Base-by-base conservation (phyloP, 2,888 invertebrate species). In the Volucella inanis region DNA sequence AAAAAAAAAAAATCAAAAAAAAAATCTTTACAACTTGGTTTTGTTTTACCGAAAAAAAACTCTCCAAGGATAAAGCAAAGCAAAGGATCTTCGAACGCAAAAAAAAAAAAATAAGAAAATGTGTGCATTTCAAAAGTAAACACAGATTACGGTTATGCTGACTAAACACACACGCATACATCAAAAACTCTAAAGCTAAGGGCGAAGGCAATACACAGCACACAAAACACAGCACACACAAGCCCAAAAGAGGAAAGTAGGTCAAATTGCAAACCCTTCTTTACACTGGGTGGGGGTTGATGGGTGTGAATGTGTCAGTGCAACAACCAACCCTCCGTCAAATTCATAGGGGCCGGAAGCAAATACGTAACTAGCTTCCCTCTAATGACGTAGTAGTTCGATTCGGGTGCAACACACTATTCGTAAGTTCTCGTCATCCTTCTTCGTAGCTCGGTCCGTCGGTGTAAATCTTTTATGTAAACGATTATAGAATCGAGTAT, bases 121-220 rank as follows among this genome's bases (percentile, higher is more conserved):
- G 50, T 84, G 55, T 84, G 79, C 70, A 75, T 79, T 84, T 79
- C 70, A 62, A 76, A 85, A 80, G 81, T 81, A 80, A 85, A 85
- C 81, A 80, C 61, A 76, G 80, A 80, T 80, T 76, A 76, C 81
- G 72, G 80, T 76, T 76, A 61, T 76, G 84, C 75, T 84, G 70
- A 67, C 79, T 84, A 76, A 84, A 76, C 62, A 76, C 70, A 54
- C 76, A 81, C 75, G 49, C 74, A 70, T n/a, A 75, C 75, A 15
- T 15, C 3, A 15, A 70, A 68, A 64, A 52, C 67, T 38, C 11
- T 11, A 11, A 12, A 45, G 47, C 52, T n/a, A 57, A 22, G 8
- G 10, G 22, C 1, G 41, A 61, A 61, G 50, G n/a, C 77, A 64
- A 31, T 55, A 74, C 79, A 59, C 61, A 64, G 47, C 77, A 38